A percentile compares a stretch with the other conserved stretches of the same genome.
These are phyloP conservation scores for Cynopterus sphinx DNA, from an alignment of 2,797 vertebrate genomes.

Conservation along the genomic window DNA sequence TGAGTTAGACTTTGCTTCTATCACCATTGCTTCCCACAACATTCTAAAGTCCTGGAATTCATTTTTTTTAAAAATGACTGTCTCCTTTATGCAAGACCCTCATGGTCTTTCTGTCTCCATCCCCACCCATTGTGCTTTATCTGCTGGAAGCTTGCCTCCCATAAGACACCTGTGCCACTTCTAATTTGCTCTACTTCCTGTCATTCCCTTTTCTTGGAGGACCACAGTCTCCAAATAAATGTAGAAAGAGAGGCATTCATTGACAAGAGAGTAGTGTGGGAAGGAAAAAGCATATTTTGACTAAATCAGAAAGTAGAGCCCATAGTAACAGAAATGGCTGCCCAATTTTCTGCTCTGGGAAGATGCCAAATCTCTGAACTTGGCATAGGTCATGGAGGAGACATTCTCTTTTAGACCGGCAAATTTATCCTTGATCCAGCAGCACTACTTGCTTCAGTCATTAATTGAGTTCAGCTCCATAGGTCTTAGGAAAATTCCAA, in stretches of 20 bases:
- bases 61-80: neutral
- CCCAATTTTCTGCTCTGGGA: neutral
- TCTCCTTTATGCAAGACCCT: neutral
- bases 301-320: neutral
- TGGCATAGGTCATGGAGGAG: neutral
- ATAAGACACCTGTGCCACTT: neutral
- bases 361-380: neutral
- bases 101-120: neutral
- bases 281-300: neutral
- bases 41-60: neutral
- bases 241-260: neutral
- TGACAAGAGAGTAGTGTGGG: neutral
- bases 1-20: neutral
- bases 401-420: neutral
- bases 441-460: neutral
- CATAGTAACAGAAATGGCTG: neutral
- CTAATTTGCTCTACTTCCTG: neutral
- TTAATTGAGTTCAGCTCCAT: neutral
- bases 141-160: neutral
- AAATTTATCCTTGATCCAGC: neutral
- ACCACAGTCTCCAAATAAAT: neutral
- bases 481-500: neutral
- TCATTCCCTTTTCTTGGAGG: neutral
- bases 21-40: neutral
- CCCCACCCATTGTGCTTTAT: neutral